Percentiles rank a stretch among this genome's conserved stretches.
Conservation (phyloP, 2,797 vertebrate species). For the Hylomyscus alleni region DNA sequence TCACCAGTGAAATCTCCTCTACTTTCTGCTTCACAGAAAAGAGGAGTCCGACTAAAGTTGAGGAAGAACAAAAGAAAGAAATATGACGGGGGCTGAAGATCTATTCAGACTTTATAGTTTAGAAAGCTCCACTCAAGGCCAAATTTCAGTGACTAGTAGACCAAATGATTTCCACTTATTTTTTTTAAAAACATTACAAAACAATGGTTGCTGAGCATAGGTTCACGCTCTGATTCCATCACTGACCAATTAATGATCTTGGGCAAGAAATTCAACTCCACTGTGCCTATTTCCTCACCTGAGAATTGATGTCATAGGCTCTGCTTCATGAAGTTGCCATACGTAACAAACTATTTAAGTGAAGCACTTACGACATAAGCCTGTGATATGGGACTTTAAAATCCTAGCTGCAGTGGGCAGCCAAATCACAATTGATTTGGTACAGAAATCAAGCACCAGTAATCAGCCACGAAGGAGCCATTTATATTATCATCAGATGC, state of each 20-base stretch:
- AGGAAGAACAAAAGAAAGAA: not conserved
- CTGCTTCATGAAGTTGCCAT: not conserved
- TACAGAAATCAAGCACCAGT: not conserved
- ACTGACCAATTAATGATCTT: not conserved
- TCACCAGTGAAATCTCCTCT: not conserved
- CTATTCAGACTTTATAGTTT: not conserved
- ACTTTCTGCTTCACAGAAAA: not conserved
- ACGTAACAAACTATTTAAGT: not conserved
- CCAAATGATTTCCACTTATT: not conserved
- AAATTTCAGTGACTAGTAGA: not conserved
- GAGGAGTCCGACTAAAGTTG: not conserved
- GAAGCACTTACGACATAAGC: not conserved
- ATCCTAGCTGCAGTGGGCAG: not conserved
- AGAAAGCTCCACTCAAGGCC: not conserved
- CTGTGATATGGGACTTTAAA: not conserved
- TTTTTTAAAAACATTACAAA: not conserved
- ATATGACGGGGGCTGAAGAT: not conserved
- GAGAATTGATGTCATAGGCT: not conserved
- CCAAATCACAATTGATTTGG: not conserved
- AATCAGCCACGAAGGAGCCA: not conserved
- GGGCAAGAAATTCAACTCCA: not conserved
- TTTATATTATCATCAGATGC: not conserved
- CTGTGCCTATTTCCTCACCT: not conserved
- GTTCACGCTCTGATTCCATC: not conserved
- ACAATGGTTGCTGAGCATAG: not conserved